Base-by-base conservation (phyloP, 2,888 invertebrate genomes). In the Plemyria rubiginata region DNA sequence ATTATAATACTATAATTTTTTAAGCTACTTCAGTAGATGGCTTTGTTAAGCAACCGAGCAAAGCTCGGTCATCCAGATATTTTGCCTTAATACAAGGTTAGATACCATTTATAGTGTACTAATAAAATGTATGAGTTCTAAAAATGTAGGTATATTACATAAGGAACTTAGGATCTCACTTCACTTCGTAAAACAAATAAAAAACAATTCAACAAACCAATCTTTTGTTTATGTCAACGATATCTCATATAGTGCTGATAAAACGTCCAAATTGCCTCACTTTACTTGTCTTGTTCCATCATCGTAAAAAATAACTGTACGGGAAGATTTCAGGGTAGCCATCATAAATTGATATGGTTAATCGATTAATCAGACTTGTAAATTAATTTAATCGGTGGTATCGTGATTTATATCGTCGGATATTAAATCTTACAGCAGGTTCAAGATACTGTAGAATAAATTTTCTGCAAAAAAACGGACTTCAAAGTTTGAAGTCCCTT, bases 341-440 rank as follows among this genome's bases (percentile, higher is more conserved):
- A 22, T 12, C 36, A 16, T 41, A 40, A 53, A 59, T 48, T 40
- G 29, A 48, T 48, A 16, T 29, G 40, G 13, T 57, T 46, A 32
- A 32, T 54, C 36, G 48, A 8, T 50, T 15, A 48, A 43, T 36
- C 58, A 22, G 15, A 16, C 40, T 22, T 12, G 40, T 59, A 59
- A 53, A 59, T 48, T 41, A 15, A 41, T 49, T 60, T 60, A 13
- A 61, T 52, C 22, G 29, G 41, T 13, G 2, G 46, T 15, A 56
- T 32, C 38, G 41, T 57, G 60, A 65, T 62, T 67, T 62, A 57
- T 49, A n/a, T 54, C 49, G 9, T 41, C 6, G 16, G 52, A 43
- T 8, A 52, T 28, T 28, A 52, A n/a, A 13, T n/a, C 49, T 4
- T 29, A 16, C 28, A 29, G 29, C 0, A 16, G 45, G 13, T 29